Evolutionary conservation across 2,797 vertebrate species (phyloP).

Genomic region (Argya squamiceps): DNA sequence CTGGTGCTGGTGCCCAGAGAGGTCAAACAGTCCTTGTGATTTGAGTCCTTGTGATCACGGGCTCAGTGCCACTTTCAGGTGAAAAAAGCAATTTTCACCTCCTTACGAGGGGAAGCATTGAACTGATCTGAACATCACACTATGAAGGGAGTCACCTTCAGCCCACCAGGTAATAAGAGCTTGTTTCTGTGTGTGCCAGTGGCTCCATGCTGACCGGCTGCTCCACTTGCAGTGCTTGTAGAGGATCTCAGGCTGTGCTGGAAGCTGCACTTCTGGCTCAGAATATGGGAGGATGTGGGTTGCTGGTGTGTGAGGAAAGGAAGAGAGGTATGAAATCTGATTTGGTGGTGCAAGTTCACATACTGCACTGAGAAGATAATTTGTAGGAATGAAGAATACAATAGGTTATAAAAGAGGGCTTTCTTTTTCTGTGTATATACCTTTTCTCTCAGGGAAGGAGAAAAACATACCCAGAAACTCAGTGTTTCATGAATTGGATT

Average conservation of each 20-base stretch:
- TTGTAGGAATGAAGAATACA: not conserved
- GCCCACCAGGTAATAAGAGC: not conserved
- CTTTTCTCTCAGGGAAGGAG: not conserved
- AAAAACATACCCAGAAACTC: not conserved
- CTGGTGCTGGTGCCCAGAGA: not conserved
- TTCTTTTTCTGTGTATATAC: not conserved
- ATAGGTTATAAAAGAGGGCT: not conserved
- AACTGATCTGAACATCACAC: not conserved
- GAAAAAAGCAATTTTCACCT: not conserved
- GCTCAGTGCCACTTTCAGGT: not conserved
- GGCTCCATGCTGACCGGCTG: not conserved
- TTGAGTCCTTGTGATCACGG: not conserved
- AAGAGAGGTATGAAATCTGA: not conserved
- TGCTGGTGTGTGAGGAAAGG: not conserved
- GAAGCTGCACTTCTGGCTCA: not conserved
- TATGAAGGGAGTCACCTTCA: not conserved
- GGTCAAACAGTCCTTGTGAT: not conserved
- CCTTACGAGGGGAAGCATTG: not conserved
- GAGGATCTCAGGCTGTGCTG: not conserved
- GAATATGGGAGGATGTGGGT: not conserved
- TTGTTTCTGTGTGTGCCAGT: not conserved
- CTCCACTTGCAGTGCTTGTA: not conserved
- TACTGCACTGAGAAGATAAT: not conserved
- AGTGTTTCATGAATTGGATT: not conserved
- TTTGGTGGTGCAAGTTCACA: not conserved